Conservation (phyloP, 2,888 invertebrate species). For the Autographa gamma region DNA sequence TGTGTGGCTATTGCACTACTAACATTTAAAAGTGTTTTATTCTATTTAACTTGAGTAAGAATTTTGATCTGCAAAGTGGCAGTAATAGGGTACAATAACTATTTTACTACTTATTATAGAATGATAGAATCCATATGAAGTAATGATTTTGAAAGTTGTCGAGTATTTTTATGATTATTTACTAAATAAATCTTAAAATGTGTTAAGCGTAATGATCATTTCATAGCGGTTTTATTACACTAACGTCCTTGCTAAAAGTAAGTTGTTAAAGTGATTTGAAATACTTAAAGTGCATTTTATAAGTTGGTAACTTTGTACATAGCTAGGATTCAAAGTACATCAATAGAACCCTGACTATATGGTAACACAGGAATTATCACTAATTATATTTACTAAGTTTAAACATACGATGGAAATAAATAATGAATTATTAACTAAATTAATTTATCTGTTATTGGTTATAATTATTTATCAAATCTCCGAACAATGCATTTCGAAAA, state of each 20-base stretch:
- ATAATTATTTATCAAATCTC: not conserved
- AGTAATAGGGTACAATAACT: no score
- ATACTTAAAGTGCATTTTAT: slow-evolving; percentile 10
- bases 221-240: slow-evolving; percentile 14
- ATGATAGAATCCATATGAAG: not conserved
- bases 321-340: not conserved
- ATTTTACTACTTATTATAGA: not conserved
- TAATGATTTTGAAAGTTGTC: not conserved
- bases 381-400: not conserved
- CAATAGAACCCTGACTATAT: not conserved
- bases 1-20: not conserved
- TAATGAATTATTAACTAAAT: not conserved
- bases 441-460: not conserved
- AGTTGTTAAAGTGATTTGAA: not conserved
- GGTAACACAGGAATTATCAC: not conserved
- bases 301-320: slow-evolving; percentile 15
- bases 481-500: not conserved
- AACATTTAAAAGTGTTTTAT: not conserved
- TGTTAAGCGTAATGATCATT: not conserved
- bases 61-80: not conserved
- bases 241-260: slow-evolving; percentile 5
- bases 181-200: not conserved
- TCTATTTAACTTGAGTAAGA: not conserved
- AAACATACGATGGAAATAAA: slow-evolving; percentile 1
- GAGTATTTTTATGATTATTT: no score